phyloP scores from a whole-genome alignment of 2,888 invertebrate genomes.

The Lacanobia oleracea region DNA sequence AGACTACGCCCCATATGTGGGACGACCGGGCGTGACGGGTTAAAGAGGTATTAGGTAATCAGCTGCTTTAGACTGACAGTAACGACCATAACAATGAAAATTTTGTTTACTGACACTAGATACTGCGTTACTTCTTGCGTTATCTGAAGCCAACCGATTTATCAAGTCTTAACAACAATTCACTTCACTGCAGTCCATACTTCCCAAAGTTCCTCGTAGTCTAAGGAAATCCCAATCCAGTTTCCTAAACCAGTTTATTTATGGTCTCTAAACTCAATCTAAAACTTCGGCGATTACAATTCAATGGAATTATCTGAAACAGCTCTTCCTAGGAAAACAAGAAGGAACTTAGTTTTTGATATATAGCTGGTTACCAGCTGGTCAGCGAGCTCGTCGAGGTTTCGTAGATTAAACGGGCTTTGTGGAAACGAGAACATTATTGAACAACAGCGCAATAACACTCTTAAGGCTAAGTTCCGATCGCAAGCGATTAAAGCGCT shows the following conservation, averaged over 20 bases:
- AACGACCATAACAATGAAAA: no score
- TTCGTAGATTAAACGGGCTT: conserved; percentile 52
- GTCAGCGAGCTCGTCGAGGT: conserved; percentile 19
- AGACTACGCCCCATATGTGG: no score
- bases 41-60: no score
- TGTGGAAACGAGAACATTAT: conserved; percentile 38
- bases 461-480: conserved; percentile 11
- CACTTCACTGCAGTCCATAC: conserved; percentile 1
- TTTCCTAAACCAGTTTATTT: conserved; percentile 38
- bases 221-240: conserved; percentile 16
- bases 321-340: conserved; percentile 30
- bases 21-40: no score
- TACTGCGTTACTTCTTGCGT: no score
- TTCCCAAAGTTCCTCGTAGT: conserved; percentile 14
- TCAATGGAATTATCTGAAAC: conserved; percentile 49
- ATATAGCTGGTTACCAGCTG: conserved; percentile 47
- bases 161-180: conserved; percentile 23
- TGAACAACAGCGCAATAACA: conserved; percentile 16
- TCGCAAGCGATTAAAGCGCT: conserved; percentile 7
- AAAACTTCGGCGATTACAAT: conserved; percentile 44
- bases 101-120: no score
- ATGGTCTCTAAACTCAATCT: conserved; percentile 27
- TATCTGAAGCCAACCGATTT: conserved; percentile 12
- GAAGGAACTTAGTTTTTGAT: conserved; percentile 45
- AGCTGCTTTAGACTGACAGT: no score